phyloP scores from a whole-genome alignment of 2,797 vertebrate genomes.

The Siniperca obscura region DNA sequence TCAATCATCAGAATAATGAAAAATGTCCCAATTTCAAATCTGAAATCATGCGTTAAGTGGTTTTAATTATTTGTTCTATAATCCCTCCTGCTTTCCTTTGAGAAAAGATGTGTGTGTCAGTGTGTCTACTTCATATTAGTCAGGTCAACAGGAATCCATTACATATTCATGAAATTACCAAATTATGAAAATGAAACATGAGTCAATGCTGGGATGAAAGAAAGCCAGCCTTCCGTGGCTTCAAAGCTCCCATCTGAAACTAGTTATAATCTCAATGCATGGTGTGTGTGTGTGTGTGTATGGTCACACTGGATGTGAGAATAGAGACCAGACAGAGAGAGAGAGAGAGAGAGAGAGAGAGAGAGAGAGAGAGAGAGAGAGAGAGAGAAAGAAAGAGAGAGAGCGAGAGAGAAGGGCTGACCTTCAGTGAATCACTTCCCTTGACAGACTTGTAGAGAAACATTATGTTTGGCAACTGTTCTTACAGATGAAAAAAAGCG shows the following conservation, averaged over 20 bases:
- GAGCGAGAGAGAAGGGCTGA: constrained; percentile 67
- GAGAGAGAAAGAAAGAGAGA: constrained; percentile 49
- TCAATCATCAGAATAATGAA: neutral
- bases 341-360: constrained; percentile 23
- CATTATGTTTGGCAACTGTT: constrained; percentile 73
- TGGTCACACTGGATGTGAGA: constrained; percentile 53
- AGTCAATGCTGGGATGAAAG: constrained; percentile 75
- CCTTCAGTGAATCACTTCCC: constrained; percentile 76
- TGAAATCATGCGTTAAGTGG: constrained; percentile 17
- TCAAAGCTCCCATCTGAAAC: constrained; percentile 73
- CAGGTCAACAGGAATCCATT: constrained; percentile 70
- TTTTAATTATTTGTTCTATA: constrained; percentile 25
- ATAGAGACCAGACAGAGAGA: constrained; percentile 55
- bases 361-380: constrained; percentile 22
- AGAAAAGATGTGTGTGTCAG: constrained; percentile 30
- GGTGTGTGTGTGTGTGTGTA: constrained; percentile 12
- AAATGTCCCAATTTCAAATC: constrained; percentile 1
- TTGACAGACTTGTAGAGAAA: constrained; percentile 65
- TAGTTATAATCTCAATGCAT: constrained; percentile 58
- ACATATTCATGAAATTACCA: constrained; percentile 78
- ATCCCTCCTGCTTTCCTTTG: constrained; percentile 19
- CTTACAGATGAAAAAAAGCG: constrained; percentile 32
- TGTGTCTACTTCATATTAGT: constrained; percentile 54
- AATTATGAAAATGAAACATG: constrained; percentile 76
- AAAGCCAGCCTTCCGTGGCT: constrained; percentile 56